Percentiles rank a stretch among this genome's conserved stretches.
phyloP scores from a whole-genome alignment of 2,113 vertebrate genomes.

The Pygoscelis adeliae region DNA sequence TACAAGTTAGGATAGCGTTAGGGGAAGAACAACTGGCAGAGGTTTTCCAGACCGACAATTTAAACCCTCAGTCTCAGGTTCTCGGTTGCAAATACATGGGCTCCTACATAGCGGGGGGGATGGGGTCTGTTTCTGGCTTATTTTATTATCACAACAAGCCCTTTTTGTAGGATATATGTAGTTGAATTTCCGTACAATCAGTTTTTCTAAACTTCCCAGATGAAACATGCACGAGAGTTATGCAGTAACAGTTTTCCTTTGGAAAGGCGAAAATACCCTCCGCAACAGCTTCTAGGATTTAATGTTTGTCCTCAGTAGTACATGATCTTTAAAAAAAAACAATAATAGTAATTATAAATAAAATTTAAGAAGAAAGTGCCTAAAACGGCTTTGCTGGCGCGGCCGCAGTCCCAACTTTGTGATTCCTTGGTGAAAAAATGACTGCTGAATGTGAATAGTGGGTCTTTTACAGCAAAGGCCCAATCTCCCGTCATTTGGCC shows the following conservation, averaged over 20 bases:
- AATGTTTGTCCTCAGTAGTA: neutral
- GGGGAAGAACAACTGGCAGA: neutral
- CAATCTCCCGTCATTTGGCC: slow-evolving; percentile 47
- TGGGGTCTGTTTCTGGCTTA: neutral
- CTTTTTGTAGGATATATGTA: neutral
- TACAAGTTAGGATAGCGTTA: neutral
- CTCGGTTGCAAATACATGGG: neutral
- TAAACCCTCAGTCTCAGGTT: neutral
- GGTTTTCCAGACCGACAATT: neutral
- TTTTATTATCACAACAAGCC: neutral
- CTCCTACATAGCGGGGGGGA: neutral
- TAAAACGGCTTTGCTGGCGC: neutral
- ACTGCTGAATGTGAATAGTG: slow-evolving; percentile 6
- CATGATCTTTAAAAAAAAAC: accelerated
- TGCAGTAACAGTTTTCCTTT: neutral
- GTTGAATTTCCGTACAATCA: neutral
- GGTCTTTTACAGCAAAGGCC: slow-evolving; percentile 38
- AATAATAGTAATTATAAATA: neutral
- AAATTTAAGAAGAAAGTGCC: neutral
- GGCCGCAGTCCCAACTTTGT: neutral
- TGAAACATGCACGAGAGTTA: neutral
- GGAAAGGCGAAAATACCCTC: neutral
- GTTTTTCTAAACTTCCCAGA: neutral
- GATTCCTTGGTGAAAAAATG: neutral
- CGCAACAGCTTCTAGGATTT: neutral